Percentiles rank a stretch among this genome's conserved stretches.
phyloP scores from a whole-genome alignment of 1,140 invertebrate species.

The Matsumurasca onukii region DNA sequence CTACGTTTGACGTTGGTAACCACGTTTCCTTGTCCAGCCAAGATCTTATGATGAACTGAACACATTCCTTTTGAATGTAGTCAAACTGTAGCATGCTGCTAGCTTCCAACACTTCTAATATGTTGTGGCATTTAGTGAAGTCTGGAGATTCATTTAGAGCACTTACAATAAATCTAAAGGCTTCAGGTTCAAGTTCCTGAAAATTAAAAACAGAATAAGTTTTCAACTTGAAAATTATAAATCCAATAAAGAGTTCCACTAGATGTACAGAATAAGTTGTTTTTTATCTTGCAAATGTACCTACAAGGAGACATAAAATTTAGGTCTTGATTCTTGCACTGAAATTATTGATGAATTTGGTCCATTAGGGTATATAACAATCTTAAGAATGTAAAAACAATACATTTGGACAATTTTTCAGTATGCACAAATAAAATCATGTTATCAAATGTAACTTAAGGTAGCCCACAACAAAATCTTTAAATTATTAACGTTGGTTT shows the following conservation, averaged over 20 bases:
- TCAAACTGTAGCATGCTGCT: constrained; percentile 50
- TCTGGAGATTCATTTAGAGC: constrained; percentile 49
- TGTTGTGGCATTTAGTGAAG: constrained; percentile 46
- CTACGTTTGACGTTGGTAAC: constrained; percentile 50
- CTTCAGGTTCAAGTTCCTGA: constrained; percentile 50
- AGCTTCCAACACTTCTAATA: constrained; percentile 50
- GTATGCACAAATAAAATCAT: too few species aligned
- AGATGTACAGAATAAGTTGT: background rate
- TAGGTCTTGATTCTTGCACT: too few species aligned
- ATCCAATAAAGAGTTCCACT: too few species aligned
- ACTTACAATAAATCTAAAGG: constrained; percentile 50
- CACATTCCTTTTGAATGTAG: constrained; percentile 47
- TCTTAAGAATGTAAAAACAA: too few species aligned
- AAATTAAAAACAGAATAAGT: constrained; percentile 37
- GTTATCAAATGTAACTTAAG: too few species aligned
- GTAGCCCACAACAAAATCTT: too few species aligned
- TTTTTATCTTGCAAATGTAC: background rate
- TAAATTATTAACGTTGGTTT: too few species aligned
- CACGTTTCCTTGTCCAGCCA: constrained; percentile 51
- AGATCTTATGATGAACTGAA: constrained; percentile 46
- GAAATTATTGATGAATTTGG: too few species aligned
- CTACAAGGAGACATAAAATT: background rate
- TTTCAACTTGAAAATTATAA: background rate
- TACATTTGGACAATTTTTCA: too few species aligned
- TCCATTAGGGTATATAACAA: too few species aligned